Conservation (phyloP, 2,113 vertebrate genomes). For the Antigone vipio region DNA sequence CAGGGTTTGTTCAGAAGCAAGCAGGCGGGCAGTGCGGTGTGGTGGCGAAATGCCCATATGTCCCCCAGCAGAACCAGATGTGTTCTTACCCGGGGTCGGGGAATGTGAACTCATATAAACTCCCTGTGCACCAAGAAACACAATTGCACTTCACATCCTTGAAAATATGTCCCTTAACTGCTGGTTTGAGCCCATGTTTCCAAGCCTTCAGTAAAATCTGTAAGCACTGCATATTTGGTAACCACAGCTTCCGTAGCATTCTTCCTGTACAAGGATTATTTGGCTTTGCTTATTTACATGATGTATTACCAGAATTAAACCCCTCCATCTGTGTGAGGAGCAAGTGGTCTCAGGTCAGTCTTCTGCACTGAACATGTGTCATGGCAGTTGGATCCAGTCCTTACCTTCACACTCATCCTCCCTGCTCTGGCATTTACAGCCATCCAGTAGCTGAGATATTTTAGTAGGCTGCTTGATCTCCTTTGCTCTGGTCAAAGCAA, state of each 20-base stretch:
- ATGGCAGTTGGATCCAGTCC: neutral
- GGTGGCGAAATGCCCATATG: neutral
- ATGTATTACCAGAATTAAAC: neutral
- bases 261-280: neutral
- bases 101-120: neutral
- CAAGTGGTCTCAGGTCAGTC: neutral
- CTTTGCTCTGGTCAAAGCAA: neutral
- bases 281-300: neutral
- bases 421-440: neutral
- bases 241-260: neutral
- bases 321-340: neutral
- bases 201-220: neutral
- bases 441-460: neutral
- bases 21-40: rapidly evolving
- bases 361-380: neutral
- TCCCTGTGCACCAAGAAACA: neutral
- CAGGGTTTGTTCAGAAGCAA: neutral
- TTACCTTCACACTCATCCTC: too few relatives aligned
- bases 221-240: neutral
- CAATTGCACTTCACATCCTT: neutral
- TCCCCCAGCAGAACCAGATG: neutral
- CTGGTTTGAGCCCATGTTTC: neutral
- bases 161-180: neutral
- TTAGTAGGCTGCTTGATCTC: neutral
- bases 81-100: rapidly evolving